Conservation (phyloP, 2,797 vertebrate species). For the Gymnopithys bicolor region DNA sequence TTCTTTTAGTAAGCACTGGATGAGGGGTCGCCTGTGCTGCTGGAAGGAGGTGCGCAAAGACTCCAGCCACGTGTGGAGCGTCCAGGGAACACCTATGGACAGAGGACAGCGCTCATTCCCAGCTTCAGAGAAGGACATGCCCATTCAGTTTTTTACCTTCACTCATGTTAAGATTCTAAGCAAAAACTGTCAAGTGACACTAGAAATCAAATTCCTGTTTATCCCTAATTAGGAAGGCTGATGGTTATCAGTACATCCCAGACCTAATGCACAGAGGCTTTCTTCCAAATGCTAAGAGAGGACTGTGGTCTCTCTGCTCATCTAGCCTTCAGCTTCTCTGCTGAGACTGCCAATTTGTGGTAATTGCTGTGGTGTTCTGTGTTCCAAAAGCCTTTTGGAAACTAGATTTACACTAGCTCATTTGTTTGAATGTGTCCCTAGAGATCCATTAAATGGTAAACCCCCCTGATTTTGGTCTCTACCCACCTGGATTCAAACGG, state of each 20-base stretch:
- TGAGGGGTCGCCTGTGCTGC: constrained; percentile 92
- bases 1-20: constrained; percentile 95
- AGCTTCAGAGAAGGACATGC: background rate
- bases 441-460: constrained; percentile 18
- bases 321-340: constrained; percentile 50
- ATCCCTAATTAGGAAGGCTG: background rate
- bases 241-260: background rate
- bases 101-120: background rate
- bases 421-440: constrained; percentile 27
- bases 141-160: background rate
- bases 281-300: background rate
- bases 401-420: constrained; percentile 57
- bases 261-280: background rate
- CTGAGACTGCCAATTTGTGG: constrained; percentile 61
- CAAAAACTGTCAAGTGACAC: background rate
- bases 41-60: constrained; percentile 93
- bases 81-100: constrained; percentile 90
- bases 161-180: background rate
- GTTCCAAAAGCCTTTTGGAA: constrained; percentile 40
- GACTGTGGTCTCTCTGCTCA: constrained; percentile 38
- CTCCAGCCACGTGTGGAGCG: constrained; percentile 94
- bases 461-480: background rate
- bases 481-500: constrained; percentile 34
- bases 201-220: background rate
- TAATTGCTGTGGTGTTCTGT: constrained; percentile 59